Evolutionary conservation across 2,797 vertebrate species (phyloP), one percentile per base, ranked within the genome.

Genomic region (Telmatherina bonti): DNA sequence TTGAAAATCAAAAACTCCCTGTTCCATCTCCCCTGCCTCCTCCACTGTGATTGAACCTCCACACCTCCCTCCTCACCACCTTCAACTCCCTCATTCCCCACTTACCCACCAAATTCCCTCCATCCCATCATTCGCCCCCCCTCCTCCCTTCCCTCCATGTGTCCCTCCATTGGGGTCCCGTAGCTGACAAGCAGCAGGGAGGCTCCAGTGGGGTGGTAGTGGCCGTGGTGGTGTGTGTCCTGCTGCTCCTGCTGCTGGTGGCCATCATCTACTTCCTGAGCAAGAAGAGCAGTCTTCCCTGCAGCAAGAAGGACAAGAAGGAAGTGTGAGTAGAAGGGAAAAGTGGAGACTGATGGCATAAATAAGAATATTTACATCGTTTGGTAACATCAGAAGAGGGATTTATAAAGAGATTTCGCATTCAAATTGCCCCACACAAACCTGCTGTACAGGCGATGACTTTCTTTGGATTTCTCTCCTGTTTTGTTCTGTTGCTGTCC

Each of bases 221-320:
- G 22, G 96, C 96, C 0, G 96, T 97, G 85, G 96, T 96, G 24
- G 94, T 96, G 76, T 97, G 96, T 6, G 96, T 97, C 66, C 93
- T 96, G 55, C 92, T 97, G 66, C 93, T 97, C 53, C 94, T 97
- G 16, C 85, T 97, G 24, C 82, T 97, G 47, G 96, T 97, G 2
- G 95, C 92, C 1, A 77, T 93, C 63, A 91, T 97, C 90, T 97
- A 96, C 86, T 96, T 94, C 91, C 93, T 97, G 82, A 93, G 92
- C 82, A 96, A 95, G 88, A 96, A 92, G 83, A 94, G 87, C 56
- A 96, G 94, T 59, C 87, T 95, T 20, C 88, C 92, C 71, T 97
- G 96, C 72, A 70, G 94, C 79, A 93, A 93, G 78, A 83, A 93
- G 58, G 93, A 93, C 71, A 94, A 95, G 43, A 95, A 93, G 67